These are phyloP conservation scores for Oncorhynchus masou DNA, from an alignment of 2,113 vertebrate genomes.

Conservation along the genomic window DNA sequence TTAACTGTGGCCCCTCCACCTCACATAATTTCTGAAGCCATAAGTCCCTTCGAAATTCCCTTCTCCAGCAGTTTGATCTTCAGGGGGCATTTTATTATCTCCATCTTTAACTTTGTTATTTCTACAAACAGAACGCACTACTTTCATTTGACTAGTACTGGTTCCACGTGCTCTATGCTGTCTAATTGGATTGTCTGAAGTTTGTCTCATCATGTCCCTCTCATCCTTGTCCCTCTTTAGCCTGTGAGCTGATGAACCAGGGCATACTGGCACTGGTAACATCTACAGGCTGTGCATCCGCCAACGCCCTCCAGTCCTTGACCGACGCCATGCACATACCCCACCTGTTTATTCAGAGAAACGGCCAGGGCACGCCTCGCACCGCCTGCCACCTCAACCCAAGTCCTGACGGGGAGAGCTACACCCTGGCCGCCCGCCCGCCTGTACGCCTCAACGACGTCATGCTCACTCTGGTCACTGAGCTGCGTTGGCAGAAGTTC, in stretches of 20 bases:
- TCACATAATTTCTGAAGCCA: too few relatives aligned
- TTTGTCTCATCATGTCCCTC: too few relatives aligned
- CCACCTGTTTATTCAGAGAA: conserved; percentile 94
- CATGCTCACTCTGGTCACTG: conserved; percentile 87
- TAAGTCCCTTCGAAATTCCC: too few relatives aligned
- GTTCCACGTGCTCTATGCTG: too few relatives aligned
- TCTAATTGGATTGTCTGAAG: too few relatives aligned
- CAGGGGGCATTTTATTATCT: too few relatives aligned
- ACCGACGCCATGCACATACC: conserved; percentile 99
- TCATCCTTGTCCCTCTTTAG: conserved; percentile 62
- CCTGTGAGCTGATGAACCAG: conserved; percentile 98
- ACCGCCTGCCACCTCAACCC: conserved; percentile 92
- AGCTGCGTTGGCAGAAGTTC: conserved; percentile 96
- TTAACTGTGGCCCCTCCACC: too few relatives aligned
- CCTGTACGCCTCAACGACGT: conserved; percentile 92
- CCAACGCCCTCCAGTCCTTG: conserved; percentile 95
- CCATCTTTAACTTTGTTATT: too few relatives aligned
- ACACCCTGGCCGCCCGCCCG: conserved; percentile 90
- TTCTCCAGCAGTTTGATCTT: too few relatives aligned
- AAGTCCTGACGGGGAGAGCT: conserved; percentile 90
- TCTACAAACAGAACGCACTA: too few relatives aligned
- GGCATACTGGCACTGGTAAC: conserved; percentile 69
- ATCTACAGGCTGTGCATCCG: conserved; percentile 92
- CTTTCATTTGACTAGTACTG: too few relatives aligned
- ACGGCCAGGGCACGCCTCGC: conserved; percentile 84